Conservation (phyloP, 1,140 invertebrate genomes). For the Ruditapes philippinarum region DNA sequence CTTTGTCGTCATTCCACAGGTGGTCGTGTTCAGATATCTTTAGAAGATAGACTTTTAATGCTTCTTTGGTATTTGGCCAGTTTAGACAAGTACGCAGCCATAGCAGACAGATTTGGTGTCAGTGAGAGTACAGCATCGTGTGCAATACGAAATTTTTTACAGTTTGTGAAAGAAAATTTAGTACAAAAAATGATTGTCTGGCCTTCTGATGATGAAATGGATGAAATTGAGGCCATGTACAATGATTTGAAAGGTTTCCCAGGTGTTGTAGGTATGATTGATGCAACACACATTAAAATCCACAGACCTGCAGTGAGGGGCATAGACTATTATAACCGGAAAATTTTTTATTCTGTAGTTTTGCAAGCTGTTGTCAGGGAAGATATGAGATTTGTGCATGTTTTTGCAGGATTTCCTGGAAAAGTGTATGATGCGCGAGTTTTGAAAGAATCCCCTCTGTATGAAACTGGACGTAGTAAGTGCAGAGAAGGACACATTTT, state of each 20-base stretch:
- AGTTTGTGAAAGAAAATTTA: background rate
- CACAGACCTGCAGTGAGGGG: background rate
- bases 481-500: background rate
- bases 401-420: conserved; percentile 17
- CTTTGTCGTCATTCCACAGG: background rate
- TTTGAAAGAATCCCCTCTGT: background rate
- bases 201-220: background rate
- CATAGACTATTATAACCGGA: conserved; percentile 16
- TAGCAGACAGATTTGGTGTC: conserved; percentile 13
- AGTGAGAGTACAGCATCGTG: background rate
- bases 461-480: background rate
- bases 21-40: background rate
- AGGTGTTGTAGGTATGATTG: conserved; percentile 20
- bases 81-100: background rate
- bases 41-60: background rate
- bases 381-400: background rate
- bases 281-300: background rate
- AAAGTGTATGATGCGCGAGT: conserved; percentile 26
- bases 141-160: background rate
- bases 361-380: conserved; percentile 24
- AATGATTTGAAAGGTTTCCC: background rate
- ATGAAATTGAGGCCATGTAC: background rate
- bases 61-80: background rate
- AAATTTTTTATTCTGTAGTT: conserved; percentile 12
- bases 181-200: background rate